Evolutionary conservation across 2,888 invertebrate genomes (phyloP).

Genomic region (Microplitis manilae): DNA sequence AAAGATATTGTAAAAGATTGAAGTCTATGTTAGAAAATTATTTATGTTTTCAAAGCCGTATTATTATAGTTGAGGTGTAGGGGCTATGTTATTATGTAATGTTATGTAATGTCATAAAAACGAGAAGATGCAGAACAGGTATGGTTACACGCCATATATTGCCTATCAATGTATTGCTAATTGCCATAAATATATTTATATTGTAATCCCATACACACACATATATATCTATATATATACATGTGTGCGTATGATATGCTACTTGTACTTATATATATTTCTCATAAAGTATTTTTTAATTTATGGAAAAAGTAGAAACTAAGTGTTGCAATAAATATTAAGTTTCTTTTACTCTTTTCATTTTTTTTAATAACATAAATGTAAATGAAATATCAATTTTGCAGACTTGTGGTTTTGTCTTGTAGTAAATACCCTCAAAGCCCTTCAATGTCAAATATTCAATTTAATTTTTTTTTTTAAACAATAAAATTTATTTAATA

Average conservation of each 20-base stretch:
- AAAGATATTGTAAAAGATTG: conserved; percentile 14
- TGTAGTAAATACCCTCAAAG: background rate
- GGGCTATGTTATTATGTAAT: conserved; percentile 35
- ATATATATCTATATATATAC: too few species aligned
- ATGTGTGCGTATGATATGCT: background rate
- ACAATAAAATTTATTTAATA: background rate
- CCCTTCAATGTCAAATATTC: background rate
- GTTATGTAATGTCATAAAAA: conserved; percentile 39
- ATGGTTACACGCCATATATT: conserved; percentile 3
- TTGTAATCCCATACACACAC: background rate
- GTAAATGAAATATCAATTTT: background rate
- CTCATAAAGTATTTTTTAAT: background rate
- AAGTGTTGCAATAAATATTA: background rate
- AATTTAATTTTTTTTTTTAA: background rate
- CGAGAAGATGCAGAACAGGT: conserved; percentile 9
- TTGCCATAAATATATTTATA: conserved; percentile 48
- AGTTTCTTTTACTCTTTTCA: background rate
- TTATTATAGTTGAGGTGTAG: conserved; percentile 36
- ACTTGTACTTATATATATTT: background rate
- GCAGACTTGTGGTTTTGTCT: background rate
- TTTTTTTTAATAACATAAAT: background rate
- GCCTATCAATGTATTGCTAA: conserved; percentile 48
- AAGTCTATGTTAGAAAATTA: conserved; percentile 2
- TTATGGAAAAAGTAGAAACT: background rate
- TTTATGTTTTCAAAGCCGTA: conserved; percentile 33